phyloP scores from a whole-genome alignment of 1,140 invertebrate species.

The Drosophila novamexicana region DNA sequence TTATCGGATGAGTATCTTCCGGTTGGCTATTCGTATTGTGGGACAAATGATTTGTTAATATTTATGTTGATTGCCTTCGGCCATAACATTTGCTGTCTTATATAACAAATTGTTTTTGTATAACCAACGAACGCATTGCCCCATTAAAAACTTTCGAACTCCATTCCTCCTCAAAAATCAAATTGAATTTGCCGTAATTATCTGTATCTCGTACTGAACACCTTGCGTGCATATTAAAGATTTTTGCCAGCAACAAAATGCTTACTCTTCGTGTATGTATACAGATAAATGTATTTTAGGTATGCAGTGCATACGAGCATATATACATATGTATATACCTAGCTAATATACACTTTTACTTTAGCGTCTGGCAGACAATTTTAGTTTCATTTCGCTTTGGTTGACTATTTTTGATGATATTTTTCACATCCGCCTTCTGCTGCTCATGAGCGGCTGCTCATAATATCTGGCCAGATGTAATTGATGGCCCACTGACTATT shows the following conservation, averaged over 20 bases:
- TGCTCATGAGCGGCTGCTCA: not conserved
- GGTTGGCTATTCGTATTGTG: not conserved
- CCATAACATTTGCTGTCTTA: conserved; percentile 13
- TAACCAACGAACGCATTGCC: conserved; percentile 20
- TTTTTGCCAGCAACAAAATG: not conserved
- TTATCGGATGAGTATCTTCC: not conserved
- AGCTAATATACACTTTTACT: conserved; percentile 26
- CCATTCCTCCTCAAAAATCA: conserved; percentile 25
- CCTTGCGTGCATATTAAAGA: conserved; percentile 19
- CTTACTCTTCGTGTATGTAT: not conserved
- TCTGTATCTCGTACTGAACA: conserved; percentile 27
- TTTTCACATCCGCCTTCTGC: conserved; percentile 40
- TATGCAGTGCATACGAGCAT: conserved; percentile 35
- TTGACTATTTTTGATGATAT: conserved; percentile 30
- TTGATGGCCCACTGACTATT: conserved; percentile 34
- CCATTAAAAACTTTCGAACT: conserved; percentile 33
- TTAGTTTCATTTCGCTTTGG: conserved; percentile 26
- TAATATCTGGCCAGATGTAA: conserved; percentile 24
- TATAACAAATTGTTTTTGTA: conserved; percentile 22
- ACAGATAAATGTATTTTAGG: conserved; percentile 20
- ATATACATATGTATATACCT: not conserved
- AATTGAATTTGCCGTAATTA: conserved; percentile 23
- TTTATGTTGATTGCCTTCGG: conserved; percentile 10
- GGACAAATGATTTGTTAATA: conserved; percentile 7
- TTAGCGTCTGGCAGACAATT: conserved; percentile 1